Evolutionary conservation across 2,888 invertebrate species (phyloP), one percentile per base, ranked within the genome.

Genomic region (Xanthia togata): DNA sequence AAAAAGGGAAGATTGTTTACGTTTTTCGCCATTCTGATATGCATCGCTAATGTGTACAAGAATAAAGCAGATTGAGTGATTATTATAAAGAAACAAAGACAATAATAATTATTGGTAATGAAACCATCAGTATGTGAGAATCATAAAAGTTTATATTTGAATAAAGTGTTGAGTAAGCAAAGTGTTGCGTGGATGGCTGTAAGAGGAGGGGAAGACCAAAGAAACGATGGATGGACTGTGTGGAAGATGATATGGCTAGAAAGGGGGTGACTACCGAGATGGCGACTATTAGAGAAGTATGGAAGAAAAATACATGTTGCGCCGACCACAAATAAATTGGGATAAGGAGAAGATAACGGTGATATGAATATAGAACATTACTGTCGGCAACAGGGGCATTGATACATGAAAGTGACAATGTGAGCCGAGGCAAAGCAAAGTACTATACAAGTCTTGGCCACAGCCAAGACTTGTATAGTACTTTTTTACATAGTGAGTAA

Each of bases 1-100:
- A 41, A 67, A 63, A 55, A 41, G 50, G 4, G 5, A 26, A 60
- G 31, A 17, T 79, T 79, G 73, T 73, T 79, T 79, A 55, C 11
- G 0, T 57, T 9, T 26, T 31, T 23, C 31, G 23, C 23, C 44
- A 26, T 44, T 23, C 23, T 68, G 38, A 62, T 67, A 41, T n/a
- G 23, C 11, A 60, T 23, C 20, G 67, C 35, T 79, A 74, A 79
- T 60, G 70, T 35, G 47, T 0, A 64, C 31, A 11, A 50, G n/a
- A 73, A 73, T 71, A 78, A 55, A 47, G 1, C 14, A 20, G 47
- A 57, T 77, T 31, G 6, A 75, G n/a, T 65, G 26, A 60, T 31
- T 38, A 31, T n/a, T 4, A n/a, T 4, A 35, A 41, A 67, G 1
- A 0, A 47, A 44, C 0, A 17, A n/a, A 53, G 23, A 14, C 35